Conservation (phyloP, 1,140 invertebrate species). For the Diploscapter pachys region DNA sequence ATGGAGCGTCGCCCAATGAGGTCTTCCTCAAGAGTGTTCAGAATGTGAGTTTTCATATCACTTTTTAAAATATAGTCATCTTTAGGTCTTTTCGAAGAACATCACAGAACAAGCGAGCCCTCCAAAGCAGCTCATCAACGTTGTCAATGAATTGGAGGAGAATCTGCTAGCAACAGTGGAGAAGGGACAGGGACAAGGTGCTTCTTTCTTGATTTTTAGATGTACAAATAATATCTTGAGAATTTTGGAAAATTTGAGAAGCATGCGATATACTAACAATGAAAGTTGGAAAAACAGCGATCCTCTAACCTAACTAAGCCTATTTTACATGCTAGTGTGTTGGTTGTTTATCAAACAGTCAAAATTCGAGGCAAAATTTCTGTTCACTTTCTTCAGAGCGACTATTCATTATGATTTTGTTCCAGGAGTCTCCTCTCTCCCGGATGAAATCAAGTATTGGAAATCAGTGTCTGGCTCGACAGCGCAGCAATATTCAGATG, state of each 20-base stretch:
- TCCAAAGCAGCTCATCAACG: slow-evolving; percentile 32
- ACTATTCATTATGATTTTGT: background rate
- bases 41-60: slow-evolving; percentile 31
- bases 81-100: slow-evolving; percentile 35
- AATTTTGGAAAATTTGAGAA: too few species aligned
- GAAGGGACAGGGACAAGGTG: background rate
- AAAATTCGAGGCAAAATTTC: too few species aligned
- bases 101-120: slow-evolving; percentile 16
- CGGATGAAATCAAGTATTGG: slow-evolving; percentile 46
- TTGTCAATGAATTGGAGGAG: slow-evolving; percentile 48
- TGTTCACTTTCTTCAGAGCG: too few species aligned
- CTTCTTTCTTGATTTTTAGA: too few species aligned
- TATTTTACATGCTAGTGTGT: background rate
- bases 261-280: too few species aligned
- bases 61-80: background rate
- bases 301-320: too few species aligned
- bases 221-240: too few species aligned
- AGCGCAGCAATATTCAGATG: slow-evolving; percentile 16
- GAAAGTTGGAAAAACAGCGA: too few species aligned
- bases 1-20: slow-evolving; percentile 45
- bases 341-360: too few species aligned
- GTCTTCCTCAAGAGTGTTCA: slow-evolving; percentile 49
- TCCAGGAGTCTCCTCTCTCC: slow-evolving; percentile 44
- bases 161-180: slow-evolving; percentile 33
- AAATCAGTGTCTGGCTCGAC: slow-evolving; percentile 18